Percentiles rank a stretch among this genome's conserved stretches.
Evolutionary conservation across 2,888 invertebrate genomes (phyloP).

Genomic region (Drosophila helvetica): DNA sequence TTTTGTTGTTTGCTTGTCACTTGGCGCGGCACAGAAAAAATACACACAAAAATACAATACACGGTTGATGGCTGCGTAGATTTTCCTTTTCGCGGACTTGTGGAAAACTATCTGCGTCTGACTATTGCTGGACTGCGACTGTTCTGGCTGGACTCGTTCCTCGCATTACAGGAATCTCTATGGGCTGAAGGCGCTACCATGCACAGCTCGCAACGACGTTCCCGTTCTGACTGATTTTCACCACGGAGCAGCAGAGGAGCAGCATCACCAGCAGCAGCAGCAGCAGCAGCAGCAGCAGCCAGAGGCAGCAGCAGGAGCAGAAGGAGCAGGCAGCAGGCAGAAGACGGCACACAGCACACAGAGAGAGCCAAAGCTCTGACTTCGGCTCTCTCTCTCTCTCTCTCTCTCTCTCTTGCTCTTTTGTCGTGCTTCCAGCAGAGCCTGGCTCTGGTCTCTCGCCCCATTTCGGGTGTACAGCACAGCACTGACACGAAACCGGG

Average conservation of each 20-base stretch:
- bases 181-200: slow-evolving; percentile 73
- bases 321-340: background rate
- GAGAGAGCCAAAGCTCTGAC: slow-evolving; percentile 19
- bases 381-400: background rate
- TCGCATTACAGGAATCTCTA: slow-evolving; percentile 68
- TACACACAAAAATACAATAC: background rate
- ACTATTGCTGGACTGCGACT: slow-evolving; percentile 24
- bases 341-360: background rate
- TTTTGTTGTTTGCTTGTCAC: slow-evolving; percentile 26
- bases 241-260: slow-evolving; percentile 65
- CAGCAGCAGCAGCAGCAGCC: slow-evolving; percentile 4
- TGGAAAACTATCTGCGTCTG: slow-evolving; percentile 39
- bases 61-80: background rate
- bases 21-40: slow-evolving; percentile 29
- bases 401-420: slow-evolving; percentile 3
- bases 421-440: slow-evolving; percentile 54
- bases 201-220: slow-evolving; percentile 84
- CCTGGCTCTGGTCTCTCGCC: slow-evolving; percentile 46
- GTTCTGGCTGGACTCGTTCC: slow-evolving; percentile 44
- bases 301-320: slow-evolving; percentile 33
- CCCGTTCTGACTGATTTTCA: slow-evolving; percentile 84
- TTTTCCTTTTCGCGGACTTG: slow-evolving; percentile 6
- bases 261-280: slow-evolving; percentile 26
- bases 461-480: slow-evolving; percentile 54
- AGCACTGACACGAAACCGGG: slow-evolving; percentile 33